Percentiles rank a stretch among this genome's conserved stretches.
phyloP scores from a whole-genome alignment of 2,888 invertebrate species.

The Cantharis flavilabris region DNA sequence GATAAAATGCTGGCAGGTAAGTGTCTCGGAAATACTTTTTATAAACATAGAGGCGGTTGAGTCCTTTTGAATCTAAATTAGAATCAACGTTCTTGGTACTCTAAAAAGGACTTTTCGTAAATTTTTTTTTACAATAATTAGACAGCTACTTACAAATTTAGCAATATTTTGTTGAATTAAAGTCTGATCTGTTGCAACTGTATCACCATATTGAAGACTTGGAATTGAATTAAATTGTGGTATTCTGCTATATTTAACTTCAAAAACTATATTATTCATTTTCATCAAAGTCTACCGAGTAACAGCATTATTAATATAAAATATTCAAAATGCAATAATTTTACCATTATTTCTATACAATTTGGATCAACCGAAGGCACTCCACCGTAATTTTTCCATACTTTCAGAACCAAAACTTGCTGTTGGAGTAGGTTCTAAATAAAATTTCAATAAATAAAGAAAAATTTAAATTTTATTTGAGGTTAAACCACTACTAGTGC shows the following conservation, averaged over 20 bases:
- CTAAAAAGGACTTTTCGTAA: not conserved
- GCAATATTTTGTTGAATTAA: not conserved
- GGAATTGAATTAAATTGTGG: not conserved
- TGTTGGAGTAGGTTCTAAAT: not conserved
- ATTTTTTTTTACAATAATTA: not conserved
- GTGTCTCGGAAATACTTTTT: slow-evolving; percentile 6
- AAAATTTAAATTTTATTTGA: not conserved
- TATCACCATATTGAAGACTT: not conserved
- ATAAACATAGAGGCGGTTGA: not conserved
- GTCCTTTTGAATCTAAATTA: not conserved
- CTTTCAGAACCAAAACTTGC: not conserved
- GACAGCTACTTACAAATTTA: not conserved
- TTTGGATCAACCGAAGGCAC: slow-evolving; percentile 6
- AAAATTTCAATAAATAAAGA: too few relatives aligned
- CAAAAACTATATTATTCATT: not conserved
- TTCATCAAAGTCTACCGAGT: not conserved
- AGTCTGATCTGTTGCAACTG: not conserved
- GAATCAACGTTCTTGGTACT: not conserved
- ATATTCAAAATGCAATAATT: not conserved
- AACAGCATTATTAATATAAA: not conserved
- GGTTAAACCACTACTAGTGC: not conserved
- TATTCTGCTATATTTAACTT: not conserved
- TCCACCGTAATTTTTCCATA: slow-evolving; percentile 6
- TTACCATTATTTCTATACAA: not conserved
- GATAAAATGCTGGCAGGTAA: not conserved